Conservation (phyloP, 1,140 invertebrate genomes). For the Meloidogyne exigua region DNA sequence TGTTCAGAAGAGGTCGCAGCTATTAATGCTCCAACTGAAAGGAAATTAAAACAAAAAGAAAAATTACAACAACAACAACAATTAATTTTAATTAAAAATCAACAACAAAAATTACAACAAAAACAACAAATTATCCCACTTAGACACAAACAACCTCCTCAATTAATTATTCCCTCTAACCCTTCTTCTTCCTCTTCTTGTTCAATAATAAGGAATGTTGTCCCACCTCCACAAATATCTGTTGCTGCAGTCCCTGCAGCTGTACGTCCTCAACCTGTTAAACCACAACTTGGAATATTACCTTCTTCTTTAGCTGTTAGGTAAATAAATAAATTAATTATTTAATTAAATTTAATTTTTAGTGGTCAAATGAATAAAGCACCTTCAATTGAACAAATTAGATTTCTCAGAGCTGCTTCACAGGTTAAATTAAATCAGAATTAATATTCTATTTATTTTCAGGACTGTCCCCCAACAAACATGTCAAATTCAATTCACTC, state of each 20-base stretch:
- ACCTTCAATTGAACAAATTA: slow-evolving; percentile 34
- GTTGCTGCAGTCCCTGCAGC: not conserved
- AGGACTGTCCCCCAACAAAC: slow-evolving; percentile 37
- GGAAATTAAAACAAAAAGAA: slow-evolving; percentile 8
- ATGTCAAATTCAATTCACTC: slow-evolving; percentile 50
- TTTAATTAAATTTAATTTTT: not conserved
- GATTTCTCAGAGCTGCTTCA: slow-evolving; percentile 35
- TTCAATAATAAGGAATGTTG: not conserved
- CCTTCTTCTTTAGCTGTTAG: slow-evolving; percentile 31
- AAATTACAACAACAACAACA: slow-evolving; percentile 28
- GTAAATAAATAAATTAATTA: not conserved
- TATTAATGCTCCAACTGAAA: slow-evolving; percentile 54
- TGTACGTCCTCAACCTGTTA: slow-evolving; percentile 49
- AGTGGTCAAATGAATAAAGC: slow-evolving; percentile 37
- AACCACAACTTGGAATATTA: slow-evolving; percentile 47
- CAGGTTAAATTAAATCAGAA: slow-evolving; percentile 20
- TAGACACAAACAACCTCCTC: slow-evolving; percentile 16
- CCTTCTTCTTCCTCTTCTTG: no score
- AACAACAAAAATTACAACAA: slow-evolving; percentile 24
- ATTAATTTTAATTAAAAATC: slow-evolving; percentile 21
- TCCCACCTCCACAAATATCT: slow-evolving; percentile 12
- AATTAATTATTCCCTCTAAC: no score
- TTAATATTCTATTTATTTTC: not conserved
- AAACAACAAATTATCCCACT: slow-evolving; percentile 28
- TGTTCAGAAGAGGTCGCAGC: slow-evolving; percentile 64